Conservation (phyloP, 2,888 invertebrate genomes). For the Blastobasis adustella region DNA sequence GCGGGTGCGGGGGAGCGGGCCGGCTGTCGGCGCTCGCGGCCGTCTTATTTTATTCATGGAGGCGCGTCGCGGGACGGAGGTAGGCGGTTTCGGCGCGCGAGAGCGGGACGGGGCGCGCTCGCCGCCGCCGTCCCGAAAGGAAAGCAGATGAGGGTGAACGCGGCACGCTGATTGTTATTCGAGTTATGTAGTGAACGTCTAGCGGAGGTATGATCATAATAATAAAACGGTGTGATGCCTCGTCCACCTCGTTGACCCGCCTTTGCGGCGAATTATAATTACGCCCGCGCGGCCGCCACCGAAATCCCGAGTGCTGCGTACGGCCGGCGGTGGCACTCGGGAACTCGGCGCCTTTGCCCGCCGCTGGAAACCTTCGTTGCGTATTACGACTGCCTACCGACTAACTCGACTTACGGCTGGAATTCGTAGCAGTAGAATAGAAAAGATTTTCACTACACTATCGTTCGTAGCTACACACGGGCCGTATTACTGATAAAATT, state of each 20-base stretch:
- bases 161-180: constrained; percentile 58
- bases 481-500: too few species aligned
- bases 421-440: too few species aligned
- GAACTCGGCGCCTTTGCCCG: too few species aligned
- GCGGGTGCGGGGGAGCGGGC: constrained; percentile 33
- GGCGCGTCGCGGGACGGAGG: constrained; percentile 42
- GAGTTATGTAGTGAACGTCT: constrained; percentile 41
- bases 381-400: too few species aligned
- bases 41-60: constrained; percentile 62
- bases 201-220: constrained; percentile 41
- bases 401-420: too few species aligned
- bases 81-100: constrained; percentile 33
- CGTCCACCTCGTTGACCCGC: constrained; percentile 7
- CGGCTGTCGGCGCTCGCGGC: constrained; percentile 40
- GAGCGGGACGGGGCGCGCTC: constrained; percentile 38
- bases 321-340: too few species aligned
- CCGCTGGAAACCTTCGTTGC: too few species aligned
- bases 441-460: too few species aligned
- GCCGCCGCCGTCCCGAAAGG: constrained; percentile 47
- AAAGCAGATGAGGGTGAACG: constrained; percentile 51
- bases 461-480: too few species aligned
- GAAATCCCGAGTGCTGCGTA: too few species aligned
- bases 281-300: too few species aligned
- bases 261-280: too few species aligned
- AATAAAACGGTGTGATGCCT: constrained; percentile 47